phyloP scores from a whole-genome alignment of 2,888 invertebrate genomes.

The Deilephila elpenor region DNA sequence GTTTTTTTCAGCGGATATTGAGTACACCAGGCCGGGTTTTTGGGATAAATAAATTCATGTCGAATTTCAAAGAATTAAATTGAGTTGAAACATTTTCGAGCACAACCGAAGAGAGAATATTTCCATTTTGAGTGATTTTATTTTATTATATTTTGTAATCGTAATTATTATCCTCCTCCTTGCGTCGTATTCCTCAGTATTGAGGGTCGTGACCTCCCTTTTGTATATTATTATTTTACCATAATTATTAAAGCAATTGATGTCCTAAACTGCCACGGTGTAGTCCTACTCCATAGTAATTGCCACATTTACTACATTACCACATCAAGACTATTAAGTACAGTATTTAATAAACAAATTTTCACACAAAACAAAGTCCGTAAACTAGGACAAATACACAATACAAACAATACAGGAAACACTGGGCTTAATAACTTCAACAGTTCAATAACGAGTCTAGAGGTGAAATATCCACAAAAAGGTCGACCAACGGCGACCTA shows the following conservation, averaged over 20 bases:
- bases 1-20: background rate
- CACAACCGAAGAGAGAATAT: background rate
- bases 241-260: background rate
- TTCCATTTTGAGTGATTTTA: background rate
- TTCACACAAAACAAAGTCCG: background rate
- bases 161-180: no score
- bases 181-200: no score
- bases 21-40: background rate
- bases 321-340: background rate
- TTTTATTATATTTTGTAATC: no score
- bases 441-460: constrained; percentile 58
- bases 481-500: constrained; percentile 70
- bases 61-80: no score
- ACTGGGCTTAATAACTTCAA: constrained; percentile 41
- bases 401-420: constrained; percentile 9
- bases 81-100: background rate
- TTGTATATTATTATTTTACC: no score
- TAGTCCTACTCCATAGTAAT: no score
- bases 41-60: background rate
- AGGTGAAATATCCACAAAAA: constrained; percentile 63
- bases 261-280: no score
- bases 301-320: no score
- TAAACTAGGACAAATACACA: background rate
- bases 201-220: no score
- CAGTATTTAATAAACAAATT: background rate